These are phyloP conservation scores for Ctenosaura bakeri DNA, from an alignment of 2,797 vertebrate species.

Conservation along the genomic window DNA sequence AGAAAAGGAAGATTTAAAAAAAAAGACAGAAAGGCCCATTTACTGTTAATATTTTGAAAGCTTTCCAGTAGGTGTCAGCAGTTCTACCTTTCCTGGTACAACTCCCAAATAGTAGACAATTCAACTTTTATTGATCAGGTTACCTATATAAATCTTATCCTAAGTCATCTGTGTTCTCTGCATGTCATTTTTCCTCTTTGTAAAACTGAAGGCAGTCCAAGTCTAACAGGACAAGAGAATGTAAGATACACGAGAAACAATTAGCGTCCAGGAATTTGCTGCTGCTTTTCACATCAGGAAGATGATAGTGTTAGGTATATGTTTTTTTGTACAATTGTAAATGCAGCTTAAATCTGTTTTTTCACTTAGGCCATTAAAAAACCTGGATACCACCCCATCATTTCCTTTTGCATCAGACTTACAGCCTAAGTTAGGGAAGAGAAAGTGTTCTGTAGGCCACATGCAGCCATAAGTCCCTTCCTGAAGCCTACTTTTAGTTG, in stretches of 20 bases:
- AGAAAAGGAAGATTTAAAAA: not conserved
- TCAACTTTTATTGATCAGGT: slow-evolving; percentile 12
- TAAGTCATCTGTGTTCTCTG: slow-evolving; percentile 83
- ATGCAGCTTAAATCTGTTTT: not conserved
- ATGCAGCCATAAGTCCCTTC: too few species aligned
- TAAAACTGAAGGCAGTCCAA: slow-evolving; percentile 88
- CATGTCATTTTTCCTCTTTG: slow-evolving; percentile 81
- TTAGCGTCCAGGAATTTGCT: not conserved
- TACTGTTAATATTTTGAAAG: slow-evolving; percentile 25
- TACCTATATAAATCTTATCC: slow-evolving; percentile 85
- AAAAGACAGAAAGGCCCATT: not conserved
- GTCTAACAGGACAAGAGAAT: slow-evolving; percentile 73
- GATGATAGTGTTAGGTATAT: slow-evolving; percentile 15
- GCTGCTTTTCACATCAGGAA: slow-evolving; percentile 6
- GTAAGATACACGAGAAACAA: not conserved
- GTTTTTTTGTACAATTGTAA: not conserved
- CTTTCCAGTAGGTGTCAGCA: slow-evolving; percentile 19
- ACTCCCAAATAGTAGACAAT: slow-evolving; percentile 2
- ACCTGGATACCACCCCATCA: too few species aligned
- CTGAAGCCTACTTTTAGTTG: too few species aligned
- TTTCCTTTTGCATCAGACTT: not conserved
- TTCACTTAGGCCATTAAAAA: not conserved
- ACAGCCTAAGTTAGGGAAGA: not conserved
- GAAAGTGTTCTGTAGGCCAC: too few species aligned
- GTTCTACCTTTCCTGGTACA: not conserved